These are phyloP conservation scores for Imbricaverruca yamaguchii DNA, from an alignment of 2,888 invertebrate species.

Conservation along the genomic window DNA sequence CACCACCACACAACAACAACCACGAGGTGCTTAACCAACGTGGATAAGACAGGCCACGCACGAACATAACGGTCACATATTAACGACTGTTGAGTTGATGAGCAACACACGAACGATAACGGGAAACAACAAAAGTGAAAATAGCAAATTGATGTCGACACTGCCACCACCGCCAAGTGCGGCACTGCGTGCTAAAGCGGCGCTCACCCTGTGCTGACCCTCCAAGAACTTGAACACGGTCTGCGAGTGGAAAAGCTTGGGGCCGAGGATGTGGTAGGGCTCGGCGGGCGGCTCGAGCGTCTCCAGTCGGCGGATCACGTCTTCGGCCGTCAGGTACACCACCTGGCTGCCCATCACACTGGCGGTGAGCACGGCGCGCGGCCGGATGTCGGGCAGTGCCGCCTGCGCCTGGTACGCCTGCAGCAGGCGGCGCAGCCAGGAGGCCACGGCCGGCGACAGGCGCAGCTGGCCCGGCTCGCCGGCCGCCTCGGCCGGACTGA, in stretches of 20 bases:
- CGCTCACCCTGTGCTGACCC: constrained; percentile 12
- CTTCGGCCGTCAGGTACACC: constrained; percentile 12
- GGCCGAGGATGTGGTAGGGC: neutral
- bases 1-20: too few relatives aligned
- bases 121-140: too few relatives aligned
- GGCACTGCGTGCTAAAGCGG: too few relatives aligned
- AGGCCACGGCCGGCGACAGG: neutral
- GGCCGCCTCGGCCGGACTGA: neutral
- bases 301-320: neutral
- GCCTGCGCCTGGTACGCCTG: neutral
- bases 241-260: neutral
- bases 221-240: constrained; percentile 8
- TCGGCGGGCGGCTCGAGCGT: neutral
- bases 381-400: neutral
- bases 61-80: too few relatives aligned
- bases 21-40: too few relatives aligned
- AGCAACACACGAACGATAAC: too few relatives aligned
- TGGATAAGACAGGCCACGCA: too few relatives aligned
- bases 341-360: neutral
- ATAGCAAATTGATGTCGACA: too few relatives aligned
- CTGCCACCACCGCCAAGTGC: too few relatives aligned
- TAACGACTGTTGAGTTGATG: too few relatives aligned
- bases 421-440: neutral
- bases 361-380: neutral
- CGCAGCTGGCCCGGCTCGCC: neutral